These are phyloP conservation scores for Fulmarus glacialis DNA, from an alignment of 2,113 vertebrate species.

Conservation along the genomic window DNA sequence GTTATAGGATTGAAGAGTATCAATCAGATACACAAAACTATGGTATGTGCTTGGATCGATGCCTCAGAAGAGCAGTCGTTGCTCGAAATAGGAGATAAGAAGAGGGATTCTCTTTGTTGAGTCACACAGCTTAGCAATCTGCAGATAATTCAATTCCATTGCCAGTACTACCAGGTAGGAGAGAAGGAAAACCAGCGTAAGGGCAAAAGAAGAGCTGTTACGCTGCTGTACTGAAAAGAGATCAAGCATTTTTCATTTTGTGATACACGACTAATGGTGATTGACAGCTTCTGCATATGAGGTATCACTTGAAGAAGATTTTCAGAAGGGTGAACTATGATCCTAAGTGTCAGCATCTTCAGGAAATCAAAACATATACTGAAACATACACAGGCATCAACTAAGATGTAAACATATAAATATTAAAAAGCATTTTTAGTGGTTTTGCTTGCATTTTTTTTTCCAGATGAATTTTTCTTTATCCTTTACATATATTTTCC, in stretches of 20 bases:
- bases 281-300: neutral
- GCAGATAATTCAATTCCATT: neutral
- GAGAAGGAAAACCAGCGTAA: neutral
- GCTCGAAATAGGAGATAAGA: neutral
- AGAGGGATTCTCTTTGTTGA: neutral
- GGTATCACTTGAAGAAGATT: neutral
- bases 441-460: accelerated
- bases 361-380: neutral
- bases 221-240: accelerated
- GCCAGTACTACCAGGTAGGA: neutral
- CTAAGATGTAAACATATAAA: neutral
- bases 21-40: neutral
- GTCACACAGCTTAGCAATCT: neutral
- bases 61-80: neutral
- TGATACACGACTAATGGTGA: neutral
- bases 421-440: neutral
- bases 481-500: neutral
- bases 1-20: neutral
- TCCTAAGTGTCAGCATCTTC: neutral
- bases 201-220: neutral
- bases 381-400: neutral
- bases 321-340: neutral
- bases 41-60: neutral
- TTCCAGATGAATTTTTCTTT: neutral
- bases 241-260: neutral